These are phyloP conservation scores for Phyllopteryx taeniolatus DNA, from an alignment of 2,113 vertebrate species.

Conservation along the genomic window DNA sequence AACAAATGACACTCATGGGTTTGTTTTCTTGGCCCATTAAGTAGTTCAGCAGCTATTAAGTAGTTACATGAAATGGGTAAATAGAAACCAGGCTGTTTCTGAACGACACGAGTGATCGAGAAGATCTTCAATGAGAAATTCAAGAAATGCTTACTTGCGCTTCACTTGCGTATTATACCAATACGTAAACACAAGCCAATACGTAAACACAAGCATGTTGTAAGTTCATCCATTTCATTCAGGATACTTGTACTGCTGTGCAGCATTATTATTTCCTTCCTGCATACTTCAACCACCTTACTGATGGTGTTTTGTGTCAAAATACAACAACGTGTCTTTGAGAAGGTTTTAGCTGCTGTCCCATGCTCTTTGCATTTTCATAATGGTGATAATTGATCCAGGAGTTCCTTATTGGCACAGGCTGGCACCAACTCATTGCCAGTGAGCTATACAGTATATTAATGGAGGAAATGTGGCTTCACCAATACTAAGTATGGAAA, in stretches of 20 bases:
- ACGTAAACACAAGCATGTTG: slow-evolving; percentile 12
- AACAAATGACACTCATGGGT: slow-evolving; percentile 34
- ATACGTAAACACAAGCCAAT: slow-evolving; percentile 14
- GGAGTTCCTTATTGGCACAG: slow-evolving; percentile 58
- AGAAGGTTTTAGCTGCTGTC: slow-evolving; percentile 46
- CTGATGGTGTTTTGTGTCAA: slow-evolving; percentile 27
- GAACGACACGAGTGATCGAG: slow-evolving; percentile 19
- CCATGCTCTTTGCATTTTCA: slow-evolving; percentile 23
- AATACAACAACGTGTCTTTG: slow-evolving; percentile 24
- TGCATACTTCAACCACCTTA: slow-evolving; percentile 17
- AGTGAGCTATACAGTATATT: slow-evolving; percentile 24
- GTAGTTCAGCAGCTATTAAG: slow-evolving; percentile 55
- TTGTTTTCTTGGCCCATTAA: slow-evolving; percentile 56
- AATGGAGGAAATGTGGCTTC: slow-evolving; percentile 56
- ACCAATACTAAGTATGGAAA: slow-evolving; percentile 38
- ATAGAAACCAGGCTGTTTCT: slow-evolving; percentile 57
- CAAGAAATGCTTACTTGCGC: slow-evolving; percentile 24
- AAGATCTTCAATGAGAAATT: slow-evolving; percentile 16
- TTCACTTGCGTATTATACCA: slow-evolving; percentile 12
- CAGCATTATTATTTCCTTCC: background rate
- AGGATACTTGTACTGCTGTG: background rate
- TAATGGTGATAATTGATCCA: slow-evolving; percentile 51
- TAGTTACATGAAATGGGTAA: slow-evolving; percentile 59
- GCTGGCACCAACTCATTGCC: slow-evolving; percentile 24
- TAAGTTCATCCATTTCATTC: background rate